Percentiles rank a stretch among this genome's conserved stretches.
These are phyloP conservation scores for Eremophila alpestris DNA, from an alignment of 2,797 vertebrate genomes.

Conservation along the genomic window DNA sequence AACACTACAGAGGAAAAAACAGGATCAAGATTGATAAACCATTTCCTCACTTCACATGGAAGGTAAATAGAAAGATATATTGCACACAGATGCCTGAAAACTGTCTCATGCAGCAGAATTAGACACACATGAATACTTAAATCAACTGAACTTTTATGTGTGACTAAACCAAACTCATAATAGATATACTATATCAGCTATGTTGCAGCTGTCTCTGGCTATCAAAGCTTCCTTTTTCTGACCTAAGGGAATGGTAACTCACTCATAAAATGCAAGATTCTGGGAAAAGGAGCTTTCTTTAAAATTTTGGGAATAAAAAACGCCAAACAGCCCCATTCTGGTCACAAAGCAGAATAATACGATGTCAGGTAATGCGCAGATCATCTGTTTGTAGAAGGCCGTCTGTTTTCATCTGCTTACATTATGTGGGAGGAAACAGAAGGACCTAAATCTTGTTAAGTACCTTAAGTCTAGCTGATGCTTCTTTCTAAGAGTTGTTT, in stretches of 20 bases:
- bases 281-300: not conserved
- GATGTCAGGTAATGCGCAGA: not conserved
- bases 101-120: not conserved
- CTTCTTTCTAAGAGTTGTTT: not conserved
- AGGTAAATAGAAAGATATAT: not conserved
- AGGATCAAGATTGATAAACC: not conserved
- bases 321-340: not conserved
- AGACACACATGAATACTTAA: slow-evolving; percentile 23
- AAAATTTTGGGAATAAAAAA: not conserved
- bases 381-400: not conserved
- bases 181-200: not conserved
- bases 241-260: not conserved
- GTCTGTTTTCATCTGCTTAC: not conserved
- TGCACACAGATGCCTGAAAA: slow-evolving; percentile 14
- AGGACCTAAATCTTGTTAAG: not conserved
- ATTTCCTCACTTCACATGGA: not conserved
- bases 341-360: not conserved
- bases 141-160: slow-evolving; percentile 16
- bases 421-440: not conserved
- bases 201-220: slow-evolving; percentile 7
- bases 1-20: not conserved
- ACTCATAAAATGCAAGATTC: not conserved
- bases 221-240: not conserved
- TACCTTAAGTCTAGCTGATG: not conserved
- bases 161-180: slow-evolving; percentile 23